phyloP scores from a whole-genome alignment of 2,797 vertebrate genomes.

The Echeneis naucrates region DNA sequence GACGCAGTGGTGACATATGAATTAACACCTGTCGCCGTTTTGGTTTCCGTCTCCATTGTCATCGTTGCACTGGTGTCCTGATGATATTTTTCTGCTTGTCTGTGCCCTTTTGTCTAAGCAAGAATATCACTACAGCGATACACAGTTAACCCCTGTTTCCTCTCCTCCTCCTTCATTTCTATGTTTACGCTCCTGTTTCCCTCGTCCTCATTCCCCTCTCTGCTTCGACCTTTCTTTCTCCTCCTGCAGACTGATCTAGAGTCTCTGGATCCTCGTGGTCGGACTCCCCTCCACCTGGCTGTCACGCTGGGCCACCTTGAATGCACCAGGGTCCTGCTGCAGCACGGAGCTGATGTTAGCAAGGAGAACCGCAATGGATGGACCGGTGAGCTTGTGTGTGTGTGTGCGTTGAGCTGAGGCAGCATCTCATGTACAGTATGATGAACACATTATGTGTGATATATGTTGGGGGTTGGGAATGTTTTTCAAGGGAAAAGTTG shows the following conservation, averaged over 20 bases:
- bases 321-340: slow-evolving; percentile 91
- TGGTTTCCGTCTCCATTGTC: slow-evolving; percentile 16
- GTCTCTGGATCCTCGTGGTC: slow-evolving; percentile 92
- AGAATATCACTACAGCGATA: slow-evolving; percentile 10
- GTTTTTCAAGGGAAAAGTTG: background rate
- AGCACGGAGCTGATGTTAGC: slow-evolving; percentile 92
- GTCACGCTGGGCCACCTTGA: slow-evolving; percentile 94
- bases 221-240: background rate
- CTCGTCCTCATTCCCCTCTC: background rate
- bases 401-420: slow-evolving; percentile 68
- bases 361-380: slow-evolving; percentile 96
- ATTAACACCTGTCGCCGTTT: slow-evolving; percentile 66
- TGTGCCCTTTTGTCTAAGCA: slow-evolving; percentile 11
- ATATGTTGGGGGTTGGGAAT: background rate
- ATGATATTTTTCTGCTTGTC: slow-evolving; percentile 23
- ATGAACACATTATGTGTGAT: background rate
- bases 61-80: slow-evolving; percentile 17
- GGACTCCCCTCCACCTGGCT: slow-evolving; percentile 95
- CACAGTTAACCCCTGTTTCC: slow-evolving; percentile 33
- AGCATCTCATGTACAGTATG: background rate
- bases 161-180: background rate
- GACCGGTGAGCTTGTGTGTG: slow-evolving; percentile 86
- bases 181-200: background rate
- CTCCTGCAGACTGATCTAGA: slow-evolving; percentile 89
- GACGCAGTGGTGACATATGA: slow-evolving; percentile 54